Conservation (phyloP, 2,113 vertebrate species). For the Elachura formosa region DNA sequence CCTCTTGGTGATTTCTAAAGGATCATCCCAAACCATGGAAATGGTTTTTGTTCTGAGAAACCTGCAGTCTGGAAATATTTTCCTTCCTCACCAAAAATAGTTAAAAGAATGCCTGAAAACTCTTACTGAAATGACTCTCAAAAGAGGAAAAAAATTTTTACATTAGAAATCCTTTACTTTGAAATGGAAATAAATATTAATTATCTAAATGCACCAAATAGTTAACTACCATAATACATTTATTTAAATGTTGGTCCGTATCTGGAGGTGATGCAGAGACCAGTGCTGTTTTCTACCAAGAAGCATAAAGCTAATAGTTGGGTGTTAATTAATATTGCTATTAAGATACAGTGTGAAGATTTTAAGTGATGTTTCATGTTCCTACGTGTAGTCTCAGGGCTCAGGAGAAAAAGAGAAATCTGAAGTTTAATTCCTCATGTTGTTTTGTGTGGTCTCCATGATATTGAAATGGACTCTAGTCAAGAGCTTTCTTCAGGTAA, state of each 20-base stretch:
- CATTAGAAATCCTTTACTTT: not conserved
- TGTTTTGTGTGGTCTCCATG: not conserved
- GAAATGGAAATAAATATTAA: conserved; percentile 6
- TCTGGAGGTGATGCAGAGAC: not conserved
- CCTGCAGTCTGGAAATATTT: not conserved
- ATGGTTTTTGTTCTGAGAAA: not conserved
- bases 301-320: not conserved
- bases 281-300: not conserved
- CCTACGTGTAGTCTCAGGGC: not conserved
- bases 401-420: not conserved
- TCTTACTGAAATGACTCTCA: not conserved
- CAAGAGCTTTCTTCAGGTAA: not conserved
- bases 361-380: not conserved
- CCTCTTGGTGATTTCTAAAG: not conserved
- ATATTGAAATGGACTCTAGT: not conserved
- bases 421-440: not conserved
- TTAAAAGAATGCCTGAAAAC: not conserved
- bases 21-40: not conserved
- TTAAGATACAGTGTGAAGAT: not conserved
- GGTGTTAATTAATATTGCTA: not conserved
- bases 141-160: not conserved
- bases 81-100: not conserved
- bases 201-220: not conserved
- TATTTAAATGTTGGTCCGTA: not conserved
- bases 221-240: not conserved